phyloP scores from a whole-genome alignment of 1,140 invertebrate species.

The Meloidogyne floridensis region DNA sequence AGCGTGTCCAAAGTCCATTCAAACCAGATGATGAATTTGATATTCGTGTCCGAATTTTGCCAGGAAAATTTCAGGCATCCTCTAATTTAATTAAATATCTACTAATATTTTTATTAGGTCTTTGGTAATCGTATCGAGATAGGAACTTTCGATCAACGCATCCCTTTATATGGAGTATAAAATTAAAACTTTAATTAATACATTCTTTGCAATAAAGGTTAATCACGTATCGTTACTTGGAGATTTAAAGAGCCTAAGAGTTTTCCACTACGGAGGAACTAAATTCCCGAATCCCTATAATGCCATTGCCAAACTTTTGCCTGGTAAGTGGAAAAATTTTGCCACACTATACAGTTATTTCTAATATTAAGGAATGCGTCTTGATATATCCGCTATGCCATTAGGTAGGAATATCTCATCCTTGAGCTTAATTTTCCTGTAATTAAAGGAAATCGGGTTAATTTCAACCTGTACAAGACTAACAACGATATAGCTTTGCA shows the following conservation, averaged over 20 bases:
- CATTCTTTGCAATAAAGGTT: constrained; percentile 26
- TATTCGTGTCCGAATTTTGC: constrained; percentile 60
- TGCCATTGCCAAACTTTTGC: constrained; percentile 59
- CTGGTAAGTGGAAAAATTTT: constrained; percentile 44
- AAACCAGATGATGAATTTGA: constrained; percentile 61
- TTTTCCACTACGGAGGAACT: constrained; percentile 63
- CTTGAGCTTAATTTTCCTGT: neutral
- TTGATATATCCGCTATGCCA: constrained; percentile 61
- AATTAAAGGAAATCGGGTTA: constrained; percentile 58
- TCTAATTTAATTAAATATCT: neutral
- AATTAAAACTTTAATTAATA: neutral
- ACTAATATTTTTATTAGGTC: constrained; percentile 44
- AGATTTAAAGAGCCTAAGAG: constrained; percentile 55
- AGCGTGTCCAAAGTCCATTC: constrained; percentile 61
- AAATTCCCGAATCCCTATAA: constrained; percentile 60
- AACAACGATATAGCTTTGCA: constrained; percentile 62
- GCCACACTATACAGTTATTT: neutral
- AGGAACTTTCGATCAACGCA: constrained; percentile 60
- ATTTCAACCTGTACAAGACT: constrained; percentile 61
- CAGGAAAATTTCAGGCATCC: constrained; percentile 59
- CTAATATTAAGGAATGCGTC: constrained; percentile 28
- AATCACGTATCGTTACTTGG: constrained; percentile 63
- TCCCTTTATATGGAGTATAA: constrained; percentile 55
- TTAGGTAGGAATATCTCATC: constrained; percentile 35
- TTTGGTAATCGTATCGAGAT: constrained; percentile 61